Evolutionary conservation across 2,888 invertebrate genomes (phyloP).

Genomic region (Epistrophe eligans): DNA sequence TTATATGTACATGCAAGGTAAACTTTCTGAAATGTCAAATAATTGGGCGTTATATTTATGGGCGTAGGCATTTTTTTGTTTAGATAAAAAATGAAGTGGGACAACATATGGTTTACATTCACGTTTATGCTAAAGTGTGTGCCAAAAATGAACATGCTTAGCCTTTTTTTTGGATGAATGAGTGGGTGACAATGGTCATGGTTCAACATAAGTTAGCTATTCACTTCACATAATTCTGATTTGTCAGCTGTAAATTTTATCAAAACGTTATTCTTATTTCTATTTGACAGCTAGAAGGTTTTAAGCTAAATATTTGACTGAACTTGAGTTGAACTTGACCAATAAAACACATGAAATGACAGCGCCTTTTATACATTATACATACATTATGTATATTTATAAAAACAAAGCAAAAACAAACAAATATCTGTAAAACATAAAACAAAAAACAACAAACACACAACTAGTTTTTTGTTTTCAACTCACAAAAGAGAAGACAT

Average conservation of each 20-base stretch:
- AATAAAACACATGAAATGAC: conserved; percentile 47
- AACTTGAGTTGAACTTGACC: conserved; percentile 9
- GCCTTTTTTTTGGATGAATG: conserved; percentile 49
- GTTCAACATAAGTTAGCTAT: background rate
- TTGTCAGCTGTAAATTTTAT: background rate
- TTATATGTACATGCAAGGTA: conserved; percentile 50
- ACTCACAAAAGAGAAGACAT: conserved; percentile 69
- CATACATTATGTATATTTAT: conserved; percentile 24
- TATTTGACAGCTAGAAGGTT: background rate
- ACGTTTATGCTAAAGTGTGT: conserved; percentile 59
- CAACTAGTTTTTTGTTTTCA: conserved; percentile 44
- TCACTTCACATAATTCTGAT: too few species aligned
- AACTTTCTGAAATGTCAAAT: conserved; percentile 49
- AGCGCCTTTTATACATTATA: conserved; percentile 23
- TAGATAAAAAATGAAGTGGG: conserved; percentile 79
- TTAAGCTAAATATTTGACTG: background rate
- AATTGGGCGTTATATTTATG: conserved; percentile 15
- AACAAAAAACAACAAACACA: conserved; percentile 47
- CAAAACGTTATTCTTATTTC: background rate
- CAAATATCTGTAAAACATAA: conserved; percentile 29
- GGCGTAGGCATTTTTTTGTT: conserved; percentile 10
- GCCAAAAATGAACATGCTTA: conserved; percentile 59
- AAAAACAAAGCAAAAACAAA: conserved; percentile 51
- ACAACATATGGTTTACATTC: conserved; percentile 80
- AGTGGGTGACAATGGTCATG: conserved; percentile 38